Percentiles rank a stretch among this genome's conserved stretches.
Conservation (phyloP, 2,113 vertebrate species). For the Corynorhinus townsendii region DNA sequence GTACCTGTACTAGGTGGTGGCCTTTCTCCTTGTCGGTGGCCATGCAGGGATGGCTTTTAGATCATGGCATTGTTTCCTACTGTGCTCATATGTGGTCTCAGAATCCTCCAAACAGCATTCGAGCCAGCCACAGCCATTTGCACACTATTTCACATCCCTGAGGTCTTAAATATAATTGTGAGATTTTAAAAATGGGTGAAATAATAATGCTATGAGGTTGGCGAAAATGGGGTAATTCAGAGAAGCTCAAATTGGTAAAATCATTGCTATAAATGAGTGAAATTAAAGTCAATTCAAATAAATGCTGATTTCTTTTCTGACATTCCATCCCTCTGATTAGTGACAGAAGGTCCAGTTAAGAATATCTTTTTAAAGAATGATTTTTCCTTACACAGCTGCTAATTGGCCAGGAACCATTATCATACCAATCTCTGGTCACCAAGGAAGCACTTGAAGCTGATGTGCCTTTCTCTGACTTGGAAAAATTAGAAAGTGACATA, state of each 20-base stretch:
- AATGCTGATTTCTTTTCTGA: neutral
- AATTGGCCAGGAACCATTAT: constrained; percentile 79
- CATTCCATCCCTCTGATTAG: rapidly evolving
- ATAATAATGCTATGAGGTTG: neutral
- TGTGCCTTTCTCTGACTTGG: constrained; percentile 74
- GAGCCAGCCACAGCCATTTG: neutral
- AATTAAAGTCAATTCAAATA: neutral
- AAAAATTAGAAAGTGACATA: constrained; percentile 85
- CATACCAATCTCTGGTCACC: constrained; percentile 52
- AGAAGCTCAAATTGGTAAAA: neutral
- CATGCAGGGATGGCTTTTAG: neutral
- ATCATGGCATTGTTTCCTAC: rapidly evolving
- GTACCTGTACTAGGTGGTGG: neutral
- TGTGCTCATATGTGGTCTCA: too few species aligned
- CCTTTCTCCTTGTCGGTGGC: neutral
- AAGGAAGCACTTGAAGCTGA: constrained; percentile 65
- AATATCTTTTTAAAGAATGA: neutral
- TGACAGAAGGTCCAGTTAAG: neutral
- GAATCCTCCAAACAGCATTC: neutral
- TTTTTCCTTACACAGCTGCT: constrained; percentile 81
- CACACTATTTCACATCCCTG: neutral
- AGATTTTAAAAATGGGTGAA: too few species aligned
- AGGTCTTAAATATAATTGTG: too few species aligned
- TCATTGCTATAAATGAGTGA: neutral
- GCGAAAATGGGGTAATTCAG: neutral